Base-by-base conservation (phyloP, 1,140 invertebrate species). In the Chlorops oryzae region DNA sequence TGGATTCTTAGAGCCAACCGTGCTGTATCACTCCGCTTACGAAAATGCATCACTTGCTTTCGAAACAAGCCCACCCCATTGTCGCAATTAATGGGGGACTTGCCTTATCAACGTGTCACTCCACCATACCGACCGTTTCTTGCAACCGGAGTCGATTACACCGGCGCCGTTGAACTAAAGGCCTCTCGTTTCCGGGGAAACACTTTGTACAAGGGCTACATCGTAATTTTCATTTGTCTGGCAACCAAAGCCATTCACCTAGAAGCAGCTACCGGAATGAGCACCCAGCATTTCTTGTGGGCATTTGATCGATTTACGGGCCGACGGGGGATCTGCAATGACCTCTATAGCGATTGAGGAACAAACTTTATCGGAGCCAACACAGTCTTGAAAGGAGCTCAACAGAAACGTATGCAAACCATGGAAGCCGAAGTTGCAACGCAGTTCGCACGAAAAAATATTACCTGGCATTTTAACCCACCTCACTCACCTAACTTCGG, bases 241-340 rank as follows among this genome's bases (percentile, higher is more conserved):
- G 47, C 34, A 9, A 49, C 47, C 34, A 49, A 49, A 23, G 34
- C 34, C n/a, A 40, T 49, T 20, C 34, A 39, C 24, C 24, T 49
- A 9, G 23, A 49, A 40, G 23, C 34, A 10, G 47, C 40, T 10
- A 49, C 27, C 15, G 47, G 37, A 5, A 17, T 49, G 10, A 4
- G 1, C 4, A 43, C 22, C 9, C 27, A 43, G 13, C 21, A 43
- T 18, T 43, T 43, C 27, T 18, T 43, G 7, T 40, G 39, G 9
- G 58, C 63, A 6, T 58, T 74, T 5, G 38, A 57, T 20, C 52
- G 73, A 10, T 76, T 76, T 44, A 59, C 61, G 5, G 38, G 57
- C 10, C 25, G 70, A 22, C 38, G 72, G 32, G 45, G 58, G 27
- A 12, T 51, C 24, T 38, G 34, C n/a, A 35, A 43, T 0, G 48